Evolutionary conservation across 2,797 vertebrate species (phyloP), one percentile per base, ranked within the genome.

Genomic region (Fratercula arctica): DNA sequence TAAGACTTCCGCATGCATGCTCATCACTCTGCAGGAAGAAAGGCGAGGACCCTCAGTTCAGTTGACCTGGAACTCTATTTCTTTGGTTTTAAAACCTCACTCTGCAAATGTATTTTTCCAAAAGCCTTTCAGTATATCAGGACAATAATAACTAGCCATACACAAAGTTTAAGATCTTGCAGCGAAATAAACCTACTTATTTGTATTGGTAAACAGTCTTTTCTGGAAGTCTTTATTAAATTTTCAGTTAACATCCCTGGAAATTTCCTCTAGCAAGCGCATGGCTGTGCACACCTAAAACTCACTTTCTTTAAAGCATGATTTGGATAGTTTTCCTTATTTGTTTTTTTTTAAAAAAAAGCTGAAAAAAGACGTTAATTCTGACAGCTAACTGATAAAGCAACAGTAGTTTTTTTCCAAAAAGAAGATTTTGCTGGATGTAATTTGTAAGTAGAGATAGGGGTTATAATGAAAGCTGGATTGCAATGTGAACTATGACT

Each of bases 11-110:
- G 10, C 1, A 4, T 2, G 16, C 12, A 15, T 2, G 9, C 7
- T 59, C 41, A 13, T 28, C n/a, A 16, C 13, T 67, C 10, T 1
- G 1, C 1, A 0, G 10, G 3, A 16, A 18, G 21, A 5, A 21
- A 28, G 16, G 17, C 5, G 12, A 48, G 39, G 26, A 12, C 16
- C 16, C n/a, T 39, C 59, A 28, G 35, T 5, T 41, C 2, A 1
- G 13, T 5, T 16, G 1, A 23, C 11, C 16, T 26, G 13, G 4
- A 82, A n/a, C 10, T 24, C 43, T 7, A 3, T 39, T 54, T 7
- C 20, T 17, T 50, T 45, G 11, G 20, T 28, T 89, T 45, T 59
- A 29, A 92, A 76, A 21, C 17, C 4, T 72, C 25, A 20, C 2
- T 39, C 21, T 24, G 13, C 18, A 60, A 21, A 41, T 17, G 9